A percentile compares a stretch with the other conserved stretches of the same genome.
Conservation (phyloP, 2,888 invertebrate genomes). For the Zeuzera pyrina region DNA sequence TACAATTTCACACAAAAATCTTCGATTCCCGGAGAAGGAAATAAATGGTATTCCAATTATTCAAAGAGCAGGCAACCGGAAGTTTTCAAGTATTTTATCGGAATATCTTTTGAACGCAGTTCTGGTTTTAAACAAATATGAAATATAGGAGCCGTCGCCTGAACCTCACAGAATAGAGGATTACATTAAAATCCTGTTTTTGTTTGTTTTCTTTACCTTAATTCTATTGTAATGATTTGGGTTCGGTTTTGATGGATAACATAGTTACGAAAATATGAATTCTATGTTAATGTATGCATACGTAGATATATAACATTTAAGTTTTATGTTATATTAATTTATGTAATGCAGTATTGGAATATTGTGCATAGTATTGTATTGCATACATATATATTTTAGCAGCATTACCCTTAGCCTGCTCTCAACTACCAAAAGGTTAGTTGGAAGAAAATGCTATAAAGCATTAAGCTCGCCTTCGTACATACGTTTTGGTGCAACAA, state of each 20-base stretch:
- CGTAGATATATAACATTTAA: no score
- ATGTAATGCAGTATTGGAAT: no score
- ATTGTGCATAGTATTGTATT: no score
- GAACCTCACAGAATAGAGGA: slow-evolving; percentile 58
- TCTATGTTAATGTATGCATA: no score
- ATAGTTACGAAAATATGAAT: no score
- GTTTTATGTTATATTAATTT: no score
- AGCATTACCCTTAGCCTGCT: no score
- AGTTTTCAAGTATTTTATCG: slow-evolving; percentile 60
- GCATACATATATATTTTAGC: no score
- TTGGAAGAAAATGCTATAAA: no score
- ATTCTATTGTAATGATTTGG: slow-evolving; percentile 45
- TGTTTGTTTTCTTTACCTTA: slow-evolving; percentile 67
- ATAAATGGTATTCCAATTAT: slow-evolving; percentile 66
- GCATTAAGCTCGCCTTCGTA: no score
- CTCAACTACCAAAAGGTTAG: no score
- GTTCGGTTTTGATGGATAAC: slow-evolving; percentile 1
- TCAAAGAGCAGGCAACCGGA: slow-evolving; percentile 56
- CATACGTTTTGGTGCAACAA: no score
- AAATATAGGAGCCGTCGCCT: slow-evolving; percentile 43
- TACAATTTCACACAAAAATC: slow-evolving; percentile 42
- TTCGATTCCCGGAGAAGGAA: slow-evolving; percentile 47
- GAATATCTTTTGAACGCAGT: slow-evolving; percentile 39
- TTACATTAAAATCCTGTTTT: slow-evolving; percentile 68
- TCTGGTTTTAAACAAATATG: slow-evolving; percentile 63